A percentile compares a stretch with the other conserved stretches of the same genome.
These are phyloP conservation scores for Drosophila atroscutellata DNA, from an alignment of 2,888 invertebrate species.

Conservation along the genomic window DNA sequence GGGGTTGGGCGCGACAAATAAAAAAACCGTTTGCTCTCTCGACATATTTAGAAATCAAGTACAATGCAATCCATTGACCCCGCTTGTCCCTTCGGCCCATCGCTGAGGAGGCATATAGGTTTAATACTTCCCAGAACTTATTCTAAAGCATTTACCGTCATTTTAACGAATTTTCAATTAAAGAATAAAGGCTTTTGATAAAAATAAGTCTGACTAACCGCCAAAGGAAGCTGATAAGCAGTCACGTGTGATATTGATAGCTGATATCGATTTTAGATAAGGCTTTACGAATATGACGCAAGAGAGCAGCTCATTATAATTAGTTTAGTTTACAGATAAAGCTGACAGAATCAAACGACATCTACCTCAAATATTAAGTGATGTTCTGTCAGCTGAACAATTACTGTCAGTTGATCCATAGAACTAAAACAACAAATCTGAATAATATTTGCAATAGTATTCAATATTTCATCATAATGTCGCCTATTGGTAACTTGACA, in stretches of 20 bases:
- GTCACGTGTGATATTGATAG: slow-evolving; percentile 40
- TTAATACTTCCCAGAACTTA: neutral
- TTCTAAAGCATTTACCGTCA: neutral
- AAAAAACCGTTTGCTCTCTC: slow-evolving; percentile 37
- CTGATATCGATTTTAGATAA: slow-evolving; percentile 46
- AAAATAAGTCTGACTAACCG: slow-evolving; percentile 1
- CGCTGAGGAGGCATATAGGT: too few relatives aligned
- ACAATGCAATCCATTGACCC: slow-evolving; percentile 23
- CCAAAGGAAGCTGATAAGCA: slow-evolving; percentile 4
- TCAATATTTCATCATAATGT: neutral
- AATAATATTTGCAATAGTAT: neutral
- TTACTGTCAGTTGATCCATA: slow-evolving; percentile 28
- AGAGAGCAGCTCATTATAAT: slow-evolving; percentile 15
- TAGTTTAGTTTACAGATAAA: slow-evolving; percentile 30
- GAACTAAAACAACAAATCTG: neutral
- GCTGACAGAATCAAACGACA: slow-evolving; percentile 26
- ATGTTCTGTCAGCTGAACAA: slow-evolving; percentile 19
- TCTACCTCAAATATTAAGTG: slow-evolving; percentile 19
- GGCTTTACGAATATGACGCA: slow-evolving; percentile 23
- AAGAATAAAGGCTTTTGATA: neutral
- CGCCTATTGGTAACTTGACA: neutral
- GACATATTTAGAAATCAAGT: slow-evolving; percentile 36
- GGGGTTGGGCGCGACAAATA: slow-evolving; percentile 3
- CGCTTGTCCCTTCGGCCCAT: neutral
- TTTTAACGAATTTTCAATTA: neutral